These are phyloP conservation scores for Resseliella maxima DNA, from an alignment of 2,888 invertebrate genomes.

Conservation along the genomic window DNA sequence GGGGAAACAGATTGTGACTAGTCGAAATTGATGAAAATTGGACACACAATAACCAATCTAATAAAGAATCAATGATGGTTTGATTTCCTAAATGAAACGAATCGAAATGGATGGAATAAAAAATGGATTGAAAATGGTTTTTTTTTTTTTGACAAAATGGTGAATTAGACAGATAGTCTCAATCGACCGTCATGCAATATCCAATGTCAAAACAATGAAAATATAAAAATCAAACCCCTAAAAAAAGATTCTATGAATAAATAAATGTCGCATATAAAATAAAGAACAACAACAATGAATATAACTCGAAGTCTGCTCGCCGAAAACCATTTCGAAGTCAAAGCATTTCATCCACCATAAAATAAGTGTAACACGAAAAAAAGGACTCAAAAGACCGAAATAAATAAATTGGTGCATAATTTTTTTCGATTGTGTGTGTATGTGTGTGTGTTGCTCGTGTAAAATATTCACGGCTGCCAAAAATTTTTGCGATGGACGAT, in stretches of 20 bases:
- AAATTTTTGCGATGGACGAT: too few relatives aligned
- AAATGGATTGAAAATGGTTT: slow-evolving; percentile 5
- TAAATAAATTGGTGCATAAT: slow-evolving; percentile 48
- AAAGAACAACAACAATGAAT: background rate
- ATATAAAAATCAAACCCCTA: slow-evolving; percentile 28
- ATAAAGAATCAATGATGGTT: slow-evolving; percentile 34
- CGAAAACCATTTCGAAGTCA: slow-evolving; percentile 11
- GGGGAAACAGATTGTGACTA: background rate
- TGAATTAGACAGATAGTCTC: too few relatives aligned
- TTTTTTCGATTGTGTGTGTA: too few relatives aligned
- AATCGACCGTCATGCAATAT: too few relatives aligned
- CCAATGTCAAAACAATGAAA: background rate
- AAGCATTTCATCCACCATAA: slow-evolving; percentile 33
- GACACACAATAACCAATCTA: slow-evolving; percentile 14
- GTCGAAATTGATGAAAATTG: background rate
- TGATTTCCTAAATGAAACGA: too few relatives aligned
- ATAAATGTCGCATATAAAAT: slow-evolving; percentile 34
- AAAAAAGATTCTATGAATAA: slow-evolving; percentile 45
- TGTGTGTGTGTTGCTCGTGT: background rate
- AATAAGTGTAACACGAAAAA: slow-evolving; percentile 19
- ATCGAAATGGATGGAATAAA: background rate
- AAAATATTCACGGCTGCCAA: background rate
- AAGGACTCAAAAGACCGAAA: slow-evolving; percentile 49
- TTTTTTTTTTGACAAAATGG: background rate
- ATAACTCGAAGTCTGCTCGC: background rate